Conservation (phyloP, 2,797 vertebrate genomes). For the Champsocephalus esox region DNA sequence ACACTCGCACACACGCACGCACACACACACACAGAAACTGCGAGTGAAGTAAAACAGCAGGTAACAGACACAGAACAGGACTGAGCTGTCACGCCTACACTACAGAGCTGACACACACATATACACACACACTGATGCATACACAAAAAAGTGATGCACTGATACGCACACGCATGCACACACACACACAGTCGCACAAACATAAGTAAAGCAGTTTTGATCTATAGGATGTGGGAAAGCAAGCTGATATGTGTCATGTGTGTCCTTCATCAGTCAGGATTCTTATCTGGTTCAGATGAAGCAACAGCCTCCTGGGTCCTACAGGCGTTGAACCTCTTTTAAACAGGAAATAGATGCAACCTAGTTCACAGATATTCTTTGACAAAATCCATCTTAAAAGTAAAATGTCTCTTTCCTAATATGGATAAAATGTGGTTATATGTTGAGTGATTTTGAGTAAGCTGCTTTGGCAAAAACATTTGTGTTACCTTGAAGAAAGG, state of each 20-base stretch:
- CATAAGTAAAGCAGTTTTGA: constrained; percentile 15
- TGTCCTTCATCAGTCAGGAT: constrained; percentile 46
- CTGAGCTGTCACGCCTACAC: constrained; percentile 77
- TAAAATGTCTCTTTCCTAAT: too few species aligned
- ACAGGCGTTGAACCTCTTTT: constrained; percentile 38
- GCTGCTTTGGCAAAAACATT: too few species aligned
- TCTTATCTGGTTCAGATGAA: constrained; percentile 64
- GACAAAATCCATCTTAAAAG: neutral
- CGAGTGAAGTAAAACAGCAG: constrained; percentile 77
- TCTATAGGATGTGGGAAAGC: constrained; percentile 32
- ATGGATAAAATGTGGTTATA: neutral
- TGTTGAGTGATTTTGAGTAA: too few species aligned
- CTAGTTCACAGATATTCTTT: neutral
- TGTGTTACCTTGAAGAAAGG: too few species aligned
- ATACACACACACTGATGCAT: constrained; percentile 22
- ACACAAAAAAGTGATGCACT: constrained; percentile 8
- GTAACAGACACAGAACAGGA: constrained; percentile 77
- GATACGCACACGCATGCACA: neutral
- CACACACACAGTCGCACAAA: neutral
- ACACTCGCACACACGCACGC: constrained; percentile 37
- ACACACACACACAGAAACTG: constrained; percentile 33
- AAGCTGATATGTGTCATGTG: constrained; percentile 51
- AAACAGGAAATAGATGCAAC: constrained; percentile 23
- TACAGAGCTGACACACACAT: constrained; percentile 43
- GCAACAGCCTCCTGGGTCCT: constrained; percentile 35